Base-by-base conservation (phyloP, 2,888 invertebrate species). In the Quadroppia sp. region DNA sequence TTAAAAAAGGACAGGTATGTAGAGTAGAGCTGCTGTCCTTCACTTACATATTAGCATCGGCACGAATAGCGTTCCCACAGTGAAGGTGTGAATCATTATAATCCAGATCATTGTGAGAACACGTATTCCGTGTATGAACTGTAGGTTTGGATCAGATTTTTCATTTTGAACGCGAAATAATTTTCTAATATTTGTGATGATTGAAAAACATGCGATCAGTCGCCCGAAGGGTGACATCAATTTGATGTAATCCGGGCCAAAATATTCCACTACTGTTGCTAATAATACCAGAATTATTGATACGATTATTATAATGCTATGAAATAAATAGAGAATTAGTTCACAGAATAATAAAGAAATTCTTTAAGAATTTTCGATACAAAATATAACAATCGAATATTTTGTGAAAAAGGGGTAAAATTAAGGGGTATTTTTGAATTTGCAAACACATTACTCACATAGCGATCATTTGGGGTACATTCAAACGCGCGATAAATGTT, bases 41-140 rank as follows among this genome's bases (percentile, higher is more conserved):
- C n/a, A n/a, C n/a, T n/a, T 59, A 72, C 72, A 72, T n/a, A 72
- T 36, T 23, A 72, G 59, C 72, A 72, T 72, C 25, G 72, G 72
- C 30, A 59, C 72, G 25, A 72, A 72, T 2, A 72, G 72, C 42
- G 72, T 72, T 72, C 72, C 72, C 20, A 72, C 53, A 64, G 56
- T 72, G 32, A 45, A 53, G 15, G 56, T 59, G 20, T 72, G 72
- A 32, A 72, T 72, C 7, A 40, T 28, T 50, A 72, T 59, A 72
- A 72, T 72, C 72, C 72, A 72, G 13, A 72, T 32, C 72, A 72
- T 72, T 61, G 72, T 59, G 1, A 72, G 4, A 4, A 59, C 72
- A 23, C 72, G 17, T 4, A 72, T 28, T 61, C 72, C 72, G 56
- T 72, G 50, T 20, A 56, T 40, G 20, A 72, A 72, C 9, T n/a